A percentile compares a stretch with the other conserved stretches of the same genome.
phyloP scores from a whole-genome alignment of 2,797 vertebrate genomes.

The Fratercula arctica region DNA sequence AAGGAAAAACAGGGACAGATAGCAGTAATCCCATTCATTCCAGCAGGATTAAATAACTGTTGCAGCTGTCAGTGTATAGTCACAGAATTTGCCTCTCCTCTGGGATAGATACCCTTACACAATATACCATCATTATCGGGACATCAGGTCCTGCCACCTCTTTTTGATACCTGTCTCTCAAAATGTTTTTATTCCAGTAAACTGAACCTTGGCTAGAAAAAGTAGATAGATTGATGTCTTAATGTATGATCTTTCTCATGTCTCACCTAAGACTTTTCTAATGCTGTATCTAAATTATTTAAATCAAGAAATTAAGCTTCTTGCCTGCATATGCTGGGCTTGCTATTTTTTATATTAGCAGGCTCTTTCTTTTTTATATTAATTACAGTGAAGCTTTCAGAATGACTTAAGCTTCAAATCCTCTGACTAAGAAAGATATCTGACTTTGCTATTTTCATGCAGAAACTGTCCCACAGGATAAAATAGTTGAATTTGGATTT shows the following conservation, averaged over 20 bases:
- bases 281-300: not conserved
- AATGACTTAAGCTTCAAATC: not conserved
- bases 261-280: not conserved
- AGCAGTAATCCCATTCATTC: not conserved
- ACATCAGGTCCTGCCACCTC: not conserved
- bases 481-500: not conserved
- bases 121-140: not conserved
- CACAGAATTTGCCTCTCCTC: not conserved
- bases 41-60: not conserved
- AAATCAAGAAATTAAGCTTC: not conserved
- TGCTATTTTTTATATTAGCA: not conserved
- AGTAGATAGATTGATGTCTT: not conserved
- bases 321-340: not conserved
- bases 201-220: not conserved
- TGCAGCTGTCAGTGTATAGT: not conserved
- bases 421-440: not conserved
- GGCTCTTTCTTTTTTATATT: not conserved
- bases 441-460: not conserved
- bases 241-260: fast-evolving
- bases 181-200: not conserved
- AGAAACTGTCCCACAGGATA: not conserved
- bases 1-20: not conserved
- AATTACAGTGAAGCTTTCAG: not conserved
- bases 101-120: not conserved
- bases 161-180: not conserved